Evolutionary conservation across 1,140 invertebrate species (phyloP).

Genomic region (Drosophila subobscura): DNA sequence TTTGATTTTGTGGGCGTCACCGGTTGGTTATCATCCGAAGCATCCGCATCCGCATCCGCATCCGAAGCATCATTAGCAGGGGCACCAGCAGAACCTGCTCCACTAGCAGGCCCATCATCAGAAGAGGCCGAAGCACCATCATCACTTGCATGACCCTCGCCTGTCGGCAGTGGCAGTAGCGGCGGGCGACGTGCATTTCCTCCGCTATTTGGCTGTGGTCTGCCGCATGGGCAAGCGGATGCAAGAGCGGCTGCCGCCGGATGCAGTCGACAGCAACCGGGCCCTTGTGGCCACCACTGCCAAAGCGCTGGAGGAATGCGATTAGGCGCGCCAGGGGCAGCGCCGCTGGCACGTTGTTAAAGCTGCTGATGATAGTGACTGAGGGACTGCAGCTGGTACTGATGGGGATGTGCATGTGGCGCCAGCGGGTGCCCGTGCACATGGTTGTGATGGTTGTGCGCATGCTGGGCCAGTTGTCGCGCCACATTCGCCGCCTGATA

Average conservation of each 20-base stretch:
- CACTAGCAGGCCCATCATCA: conserved; percentile 34
- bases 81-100: conserved; percentile 4
- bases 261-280: too few relatives aligned
- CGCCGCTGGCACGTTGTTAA: conserved; percentile 72
- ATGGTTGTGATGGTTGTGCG: conserved; percentile 22
- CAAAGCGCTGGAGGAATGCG: conserved; percentile 18
- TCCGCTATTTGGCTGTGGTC: not conserved
- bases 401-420: conserved; percentile 29
- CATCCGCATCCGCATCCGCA: conserved; percentile 9
- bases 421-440: conserved; percentile 20
- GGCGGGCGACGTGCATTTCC: conserved; percentile 1
- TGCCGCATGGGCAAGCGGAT: not conserved
- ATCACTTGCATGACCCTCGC: conserved; percentile 17
- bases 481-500: too few relatives aligned
- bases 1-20: too few relatives aligned
- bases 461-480: conserved; percentile 8
- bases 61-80: conserved; percentile 8
- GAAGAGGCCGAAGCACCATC: conserved; percentile 43
- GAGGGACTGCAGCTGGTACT: conserved; percentile 63
- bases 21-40: too few relatives aligned
- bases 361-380: conserved; percentile 81
- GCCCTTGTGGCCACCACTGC: conserved; percentile 6
- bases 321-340: conserved; percentile 40
- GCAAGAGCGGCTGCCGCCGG: conserved; percentile 7
- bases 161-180: conserved; percentile 21